Evolutionary conservation across 2,888 invertebrate genomes (phyloP).

Genomic region (Corbicula japonica): DNA sequence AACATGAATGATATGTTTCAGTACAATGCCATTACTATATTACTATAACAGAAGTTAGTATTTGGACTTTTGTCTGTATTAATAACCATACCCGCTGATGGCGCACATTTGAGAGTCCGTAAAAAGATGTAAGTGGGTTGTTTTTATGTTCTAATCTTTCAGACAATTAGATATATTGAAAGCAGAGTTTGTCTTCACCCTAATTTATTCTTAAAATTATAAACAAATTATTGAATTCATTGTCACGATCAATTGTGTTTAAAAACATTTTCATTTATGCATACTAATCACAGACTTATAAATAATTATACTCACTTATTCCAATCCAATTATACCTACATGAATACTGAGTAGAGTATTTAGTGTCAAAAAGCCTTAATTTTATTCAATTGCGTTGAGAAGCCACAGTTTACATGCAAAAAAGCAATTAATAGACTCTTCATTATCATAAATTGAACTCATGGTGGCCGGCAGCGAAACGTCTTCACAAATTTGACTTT

Average conservation of each 20-base stretch:
- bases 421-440: slow-evolving; percentile 63
- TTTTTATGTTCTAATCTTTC: too few species aligned
- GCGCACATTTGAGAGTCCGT: too few species aligned
- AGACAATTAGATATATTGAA: too few species aligned
- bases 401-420: slow-evolving; percentile 64
- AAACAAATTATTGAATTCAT: slow-evolving; percentile 20
- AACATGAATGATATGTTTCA: too few species aligned
- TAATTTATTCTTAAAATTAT: too few species aligned
- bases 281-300: slow-evolving; percentile 31
- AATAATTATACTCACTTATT: slow-evolving; percentile 47
- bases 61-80: too few species aligned
- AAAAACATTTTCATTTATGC: slow-evolving; percentile 21
- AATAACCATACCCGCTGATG: too few species aligned
- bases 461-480: slow-evolving; percentile 17
- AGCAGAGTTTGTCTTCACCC: too few species aligned
- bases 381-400: slow-evolving; percentile 63
- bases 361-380: slow-evolving; percentile 66
- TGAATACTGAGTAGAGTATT: slow-evolving; percentile 62
- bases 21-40: too few species aligned
- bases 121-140: too few species aligned
- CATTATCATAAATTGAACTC: slow-evolving; percentile 58
- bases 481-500: slow-evolving; percentile 30
- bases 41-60: too few species aligned
- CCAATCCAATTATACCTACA: slow-evolving; percentile 55
- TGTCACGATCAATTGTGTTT: slow-evolving; percentile 31